Conservation (phyloP, 2,888 invertebrate species). For the Stenodema calcarata region DNA sequence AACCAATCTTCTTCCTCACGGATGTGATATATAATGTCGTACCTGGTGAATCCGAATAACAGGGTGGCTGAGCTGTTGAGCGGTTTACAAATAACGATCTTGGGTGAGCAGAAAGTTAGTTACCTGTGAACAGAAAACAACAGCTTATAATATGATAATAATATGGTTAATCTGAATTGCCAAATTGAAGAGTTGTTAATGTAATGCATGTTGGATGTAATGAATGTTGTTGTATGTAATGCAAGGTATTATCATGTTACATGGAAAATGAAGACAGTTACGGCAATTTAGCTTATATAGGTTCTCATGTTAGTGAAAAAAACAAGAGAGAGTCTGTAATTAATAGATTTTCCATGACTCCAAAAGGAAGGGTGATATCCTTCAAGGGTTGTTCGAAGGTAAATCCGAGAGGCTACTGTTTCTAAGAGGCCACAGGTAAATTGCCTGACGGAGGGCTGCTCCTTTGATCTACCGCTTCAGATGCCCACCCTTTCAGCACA, state of each 20-base stretch:
- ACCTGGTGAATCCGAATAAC: background rate
- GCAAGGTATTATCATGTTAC: too few species aligned
- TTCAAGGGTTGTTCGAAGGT: background rate
- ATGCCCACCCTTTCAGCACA: background rate
- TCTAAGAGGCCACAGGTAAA: constrained; percentile 43
- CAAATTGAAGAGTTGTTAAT: too few species aligned
- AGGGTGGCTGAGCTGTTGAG: background rate
- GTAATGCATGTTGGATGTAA: too few species aligned
- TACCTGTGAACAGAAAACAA: background rate
- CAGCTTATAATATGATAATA: too few species aligned
- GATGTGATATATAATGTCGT: background rate
- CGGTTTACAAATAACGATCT: background rate
- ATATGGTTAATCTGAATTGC: too few species aligned
- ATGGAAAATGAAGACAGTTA: too few species aligned
- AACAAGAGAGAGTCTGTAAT: constrained; percentile 16
- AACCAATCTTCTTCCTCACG: background rate
- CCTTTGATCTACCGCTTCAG: constrained; percentile 40
- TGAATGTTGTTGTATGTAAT: too few species aligned
- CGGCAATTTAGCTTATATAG: too few species aligned
- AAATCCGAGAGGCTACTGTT: constrained; percentile 37
- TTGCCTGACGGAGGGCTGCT: constrained; percentile 6
- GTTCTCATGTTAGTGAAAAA: too few species aligned
- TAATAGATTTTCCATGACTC: constrained; percentile 23
- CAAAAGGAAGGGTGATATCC: constrained; percentile 6
- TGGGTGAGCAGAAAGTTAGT: background rate